Base-by-base conservation (phyloP, 2,888 invertebrate species). In the Epinotia brunnichana region DNA sequence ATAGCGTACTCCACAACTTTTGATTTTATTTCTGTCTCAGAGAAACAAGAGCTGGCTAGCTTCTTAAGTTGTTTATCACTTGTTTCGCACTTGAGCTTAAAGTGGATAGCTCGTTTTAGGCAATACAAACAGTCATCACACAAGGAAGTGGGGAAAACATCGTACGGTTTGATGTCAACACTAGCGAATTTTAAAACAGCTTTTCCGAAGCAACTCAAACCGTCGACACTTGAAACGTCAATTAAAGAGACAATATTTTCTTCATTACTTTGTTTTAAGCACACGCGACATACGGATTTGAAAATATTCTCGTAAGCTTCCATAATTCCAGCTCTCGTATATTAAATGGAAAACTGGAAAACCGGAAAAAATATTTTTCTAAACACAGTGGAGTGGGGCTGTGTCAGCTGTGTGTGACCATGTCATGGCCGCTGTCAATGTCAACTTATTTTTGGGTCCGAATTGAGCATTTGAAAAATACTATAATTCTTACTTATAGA, bases 71-170 rank as follows among this genome's bases (percentile, higher is more conserved):
- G 76, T 74, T 81, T 81, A 21, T 90, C 82, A 60, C 85, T 88
- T 0, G 82, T 80, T 82, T 91, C 88, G 70, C 91, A 90, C 59
- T 79, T 87, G 24, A 87, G 77, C 77, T 90, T 90, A 63, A 92
- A 92, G 61, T 77, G 76, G 59, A 90, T 86, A n/a, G 87, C 82
- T 76, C 89, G 85, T 79, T 87, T 88, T 60, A 92, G 77, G 69
- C 85, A 78, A 75, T 77, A 76, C 59, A 87, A 79, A 78, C 92
- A 92, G 63, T 84, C 85, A 57, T 77, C 77, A 74, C 92, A 92
- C 84, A 92, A 87, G 71, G 77, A 79, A 59, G 73, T 76, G 0
- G 92, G 92, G 57, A 90, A 82, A 77, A 80, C 78, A 66, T 89
- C 86, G 53, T 85, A 78, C 69, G 81, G 81, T 77, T 80, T 76